Evolutionary conservation across 1,140 invertebrate species (phyloP), one percentile per base, ranked within the genome.

Genomic region (Mactra quadrangularis): DNA sequence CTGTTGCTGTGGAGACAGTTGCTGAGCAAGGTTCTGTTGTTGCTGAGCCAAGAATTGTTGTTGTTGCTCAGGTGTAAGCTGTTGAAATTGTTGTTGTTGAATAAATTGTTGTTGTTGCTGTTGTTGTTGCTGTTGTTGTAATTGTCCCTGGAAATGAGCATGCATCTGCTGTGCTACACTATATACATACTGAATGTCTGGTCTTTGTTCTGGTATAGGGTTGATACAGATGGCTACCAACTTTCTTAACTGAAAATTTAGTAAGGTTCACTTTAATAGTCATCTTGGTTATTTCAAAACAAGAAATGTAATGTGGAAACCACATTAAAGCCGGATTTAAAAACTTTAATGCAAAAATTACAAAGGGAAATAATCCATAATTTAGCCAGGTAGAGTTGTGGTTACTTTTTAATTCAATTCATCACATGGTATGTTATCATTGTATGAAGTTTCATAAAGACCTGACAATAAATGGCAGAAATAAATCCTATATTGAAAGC

Each of bases 221-320:
- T 94, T 94, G 55, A 96, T 95, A 89, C 95, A 95, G 35, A 92
- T 90, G 31, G 91, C 93, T 4, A 96, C 94, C 47, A 96, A 88
- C 59, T 93, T 91, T 57, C 94, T 88, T 66, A 96, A 87, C 95
- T 95, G 89, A 66, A 92, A 91, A 45, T 78, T n/a, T n/a, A n/a
- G n/a, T n/a, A n/a, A n/a, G n/a, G n/a, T n/a, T n/a, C n/a, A n/a
- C n/a, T n/a, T n/a, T n/a, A n/a, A n/a, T n/a, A n/a, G n/a, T n/a
- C n/a, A n/a, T n/a, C n/a, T n/a, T n/a, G n/a, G n/a, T n/a, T n/a
- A n/a, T n/a, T n/a, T n/a, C n/a, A n/a, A n/a, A n/a, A n/a, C n/a
- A n/a, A n/a, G n/a, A n/a, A n/a, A n/a, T n/a, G n/a, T n/a, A n/a
- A n/a, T n/a, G n/a, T n/a, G n/a, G n/a, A n/a, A n/a, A n/a, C n/a